Evolutionary conservation across 1,140 invertebrate genomes (phyloP), one percentile per base, ranked within the genome.

Genomic region (Temnothorax longispinosus): DNA sequence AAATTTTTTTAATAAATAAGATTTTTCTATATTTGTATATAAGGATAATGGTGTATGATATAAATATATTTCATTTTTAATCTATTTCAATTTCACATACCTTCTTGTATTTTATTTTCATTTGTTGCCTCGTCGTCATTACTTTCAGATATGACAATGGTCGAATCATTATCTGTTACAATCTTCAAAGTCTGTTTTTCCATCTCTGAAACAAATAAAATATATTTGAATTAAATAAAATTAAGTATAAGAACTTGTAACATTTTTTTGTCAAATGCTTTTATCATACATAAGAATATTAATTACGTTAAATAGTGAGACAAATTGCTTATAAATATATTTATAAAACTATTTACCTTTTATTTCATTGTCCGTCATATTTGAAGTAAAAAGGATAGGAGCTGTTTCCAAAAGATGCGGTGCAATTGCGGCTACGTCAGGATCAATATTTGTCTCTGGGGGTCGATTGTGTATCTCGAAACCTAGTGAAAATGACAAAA

Each of bases 331-430:
- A 52, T 52, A 52, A 52, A 52, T 18, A 52, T 52, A 52, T 52
- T 52, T 18, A 21, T 52, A 15, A 52, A 52, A 15, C 15, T 52
- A 52, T 18, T 52, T 52, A 52, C 13, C 50, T 15, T 52, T 52
- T 15, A 52, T 52, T 52, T 52, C 4, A n/a, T 35, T 35, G 3
- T 64, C 35, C 1, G 7, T 69, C 67, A 71, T 67, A 38, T 81
- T 69, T 18, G 62, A 67, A 52, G 35, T 38, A 15, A 72, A 84
- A 21, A 84, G 21, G 7, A 74, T 58, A 47, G 69, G 81, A 27
- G 69, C 69, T 38, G 67, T 84, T 64, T 18, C 64, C 67, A 72
- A 74, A 13, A 84, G 32, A 74, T 84, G 18, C 8, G 56, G 69
- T 21, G 54, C 41, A 47, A 84, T 50, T n/a, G 3, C 2, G 3